Percentiles rank a stretch among this genome's conserved stretches.
Conservation (phyloP, 2,888 invertebrate species). For the Philereme vetulata region DNA sequence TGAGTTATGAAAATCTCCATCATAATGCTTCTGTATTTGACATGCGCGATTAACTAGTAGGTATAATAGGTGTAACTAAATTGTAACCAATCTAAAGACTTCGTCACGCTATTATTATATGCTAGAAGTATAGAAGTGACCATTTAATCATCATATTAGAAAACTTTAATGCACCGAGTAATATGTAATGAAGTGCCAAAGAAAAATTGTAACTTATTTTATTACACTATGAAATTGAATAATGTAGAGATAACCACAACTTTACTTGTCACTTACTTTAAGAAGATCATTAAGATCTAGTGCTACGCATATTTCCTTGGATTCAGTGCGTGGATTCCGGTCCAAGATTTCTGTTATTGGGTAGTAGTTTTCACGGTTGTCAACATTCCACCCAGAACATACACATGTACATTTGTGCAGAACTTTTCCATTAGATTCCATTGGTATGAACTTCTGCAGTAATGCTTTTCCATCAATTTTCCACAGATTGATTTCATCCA, state of each 20-base stretch:
- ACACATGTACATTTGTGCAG: constrained; percentile 86
- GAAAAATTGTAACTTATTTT: constrained; percentile 63
- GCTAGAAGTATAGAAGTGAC: constrained; percentile 71
- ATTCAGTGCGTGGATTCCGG: constrained; percentile 78
- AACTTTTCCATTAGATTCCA: constrained; percentile 82
- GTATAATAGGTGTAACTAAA: no score
- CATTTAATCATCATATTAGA: constrained; percentile 75
- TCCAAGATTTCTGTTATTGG: constrained; percentile 83
- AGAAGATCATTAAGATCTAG: constrained; percentile 82
- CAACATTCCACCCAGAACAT: constrained; percentile 85
- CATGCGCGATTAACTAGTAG: constrained; percentile 11
- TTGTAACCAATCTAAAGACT: no score
- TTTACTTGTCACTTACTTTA: constrained; percentile 82
- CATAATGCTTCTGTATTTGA: constrained; percentile 12
- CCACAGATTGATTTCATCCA: constrained; percentile 86
- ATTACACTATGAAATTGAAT: constrained; percentile 69
- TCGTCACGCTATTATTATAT: no score
- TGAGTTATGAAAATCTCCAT: constrained; percentile 3
- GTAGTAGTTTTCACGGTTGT: constrained; percentile 84
- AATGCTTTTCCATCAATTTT: constrained; percentile 87
- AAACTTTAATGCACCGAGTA: constrained; percentile 76
- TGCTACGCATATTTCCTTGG: constrained; percentile 82
- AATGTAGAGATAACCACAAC: constrained; percentile 63
- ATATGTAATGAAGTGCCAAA: constrained; percentile 80
- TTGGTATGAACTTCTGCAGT: constrained; percentile 87